Percentiles rank a stretch among this genome's conserved stretches.
Conservation (phyloP, 2,888 invertebrate species). For the Xanthia togata region DNA sequence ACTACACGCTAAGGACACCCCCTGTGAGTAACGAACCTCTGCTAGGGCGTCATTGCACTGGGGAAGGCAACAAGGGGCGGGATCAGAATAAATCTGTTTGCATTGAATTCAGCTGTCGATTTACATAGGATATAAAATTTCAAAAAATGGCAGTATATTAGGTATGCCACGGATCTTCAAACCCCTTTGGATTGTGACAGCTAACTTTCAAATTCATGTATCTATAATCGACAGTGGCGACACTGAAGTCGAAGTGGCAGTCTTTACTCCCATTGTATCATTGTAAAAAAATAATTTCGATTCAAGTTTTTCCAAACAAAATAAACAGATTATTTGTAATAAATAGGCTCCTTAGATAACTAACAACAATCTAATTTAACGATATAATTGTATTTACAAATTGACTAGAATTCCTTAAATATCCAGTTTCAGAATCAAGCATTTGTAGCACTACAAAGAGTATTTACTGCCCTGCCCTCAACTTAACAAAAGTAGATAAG, state of each 20-base stretch:
- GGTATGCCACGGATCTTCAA: too few relatives aligned
- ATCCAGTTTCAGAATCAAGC: conserved; percentile 20
- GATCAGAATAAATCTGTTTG: too few relatives aligned
- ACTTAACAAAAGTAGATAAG: conserved; percentile 49
- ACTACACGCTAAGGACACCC: too few relatives aligned
- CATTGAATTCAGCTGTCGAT: too few relatives aligned
- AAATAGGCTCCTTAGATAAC: not conserved
- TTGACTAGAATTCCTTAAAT: conserved; percentile 28
- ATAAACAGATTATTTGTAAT: conserved; percentile 3
- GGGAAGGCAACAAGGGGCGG: too few relatives aligned
- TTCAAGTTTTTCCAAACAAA: not conserved
- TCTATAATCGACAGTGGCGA: not conserved
- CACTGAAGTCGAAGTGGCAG: not conserved
- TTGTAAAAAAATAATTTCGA: not conserved
- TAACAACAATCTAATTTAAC: conserved; percentile 20
- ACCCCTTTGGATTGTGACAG: too few relatives aligned
- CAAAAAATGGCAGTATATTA: too few relatives aligned
- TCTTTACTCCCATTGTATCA: not conserved
- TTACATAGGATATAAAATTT: too few relatives aligned
- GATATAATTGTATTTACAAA: conserved; percentile 25
- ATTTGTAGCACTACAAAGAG: conserved; percentile 22
- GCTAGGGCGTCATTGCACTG: too few relatives aligned
- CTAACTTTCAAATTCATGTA: not conserved
- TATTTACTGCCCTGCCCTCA: conserved; percentile 27
- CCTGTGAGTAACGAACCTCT: too few relatives aligned